Conservation (phyloP, 2,113 vertebrate genomes). For the Sander vitreus region DNA sequence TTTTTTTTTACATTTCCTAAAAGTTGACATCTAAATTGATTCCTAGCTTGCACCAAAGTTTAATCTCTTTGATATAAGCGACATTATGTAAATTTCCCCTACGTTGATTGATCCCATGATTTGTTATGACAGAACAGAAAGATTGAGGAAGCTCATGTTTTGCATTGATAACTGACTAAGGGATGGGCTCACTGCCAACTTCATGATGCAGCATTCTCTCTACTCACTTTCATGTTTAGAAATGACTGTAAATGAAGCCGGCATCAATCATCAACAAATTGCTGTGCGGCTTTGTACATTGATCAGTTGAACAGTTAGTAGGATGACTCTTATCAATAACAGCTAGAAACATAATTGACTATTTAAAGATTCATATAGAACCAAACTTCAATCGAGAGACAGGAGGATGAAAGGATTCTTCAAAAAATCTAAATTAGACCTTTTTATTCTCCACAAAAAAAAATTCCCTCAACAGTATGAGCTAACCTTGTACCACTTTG, state of each 20-base stretch:
- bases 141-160: conserved; percentile 51
- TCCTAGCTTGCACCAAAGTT: conserved; percentile 41
- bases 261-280: conserved; percentile 61
- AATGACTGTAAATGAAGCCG: conserved; percentile 59
- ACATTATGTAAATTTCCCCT: conserved; percentile 59
- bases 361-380: conserved; percentile 31
- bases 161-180: conserved; percentile 53
- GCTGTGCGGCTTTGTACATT: conserved; percentile 25
- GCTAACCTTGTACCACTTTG: conserved; percentile 21
- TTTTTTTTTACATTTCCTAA: conserved; percentile 30
- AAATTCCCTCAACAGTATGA: background rate
- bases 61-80: conserved; percentile 67
- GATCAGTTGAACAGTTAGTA: conserved; percentile 38
- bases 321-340: conserved; percentile 35
- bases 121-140: conserved; percentile 72
- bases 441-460: background rate
- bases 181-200: conserved; percentile 31
- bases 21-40: conserved; percentile 62
- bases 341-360: conserved; percentile 23
- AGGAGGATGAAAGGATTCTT: background rate
- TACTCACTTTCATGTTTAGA: conserved; percentile 38
- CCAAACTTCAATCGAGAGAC: conserved; percentile 13
- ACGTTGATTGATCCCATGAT: conserved; percentile 67
- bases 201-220: conserved; percentile 33
- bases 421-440: background rate